Evolutionary conservation across 92 coral and sea anemone species (phyloP), one percentile per base, ranked within the genome.

Genomic region (Bergia sp.): DNA sequence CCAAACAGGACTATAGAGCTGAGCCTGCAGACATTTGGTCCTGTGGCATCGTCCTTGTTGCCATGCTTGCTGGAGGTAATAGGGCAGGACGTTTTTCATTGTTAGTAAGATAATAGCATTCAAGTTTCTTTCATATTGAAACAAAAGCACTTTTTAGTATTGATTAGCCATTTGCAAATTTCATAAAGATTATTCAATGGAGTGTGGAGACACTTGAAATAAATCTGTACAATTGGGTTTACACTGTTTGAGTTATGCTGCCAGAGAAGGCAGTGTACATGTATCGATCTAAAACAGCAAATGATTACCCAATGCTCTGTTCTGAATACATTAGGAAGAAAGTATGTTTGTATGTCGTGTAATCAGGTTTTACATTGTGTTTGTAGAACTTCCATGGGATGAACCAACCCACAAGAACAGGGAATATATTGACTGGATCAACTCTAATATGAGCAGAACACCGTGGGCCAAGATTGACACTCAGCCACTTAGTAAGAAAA

Each of bases 1-100:
- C 92, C 36, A 94, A 97, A 75, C 86, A 91, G 58, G 99, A 97
- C 61, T 97, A 97, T 89, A 88, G 94, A 72, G 99, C 99, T 40
- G 96, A 95, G 86, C 98, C 99, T 45, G 99, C 99, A 47, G 99
- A 97, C 84, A 89, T 97, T 80, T 97, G 99, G 99, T 97, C 99
- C 78, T 96, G 99, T 93, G 99, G 99, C 10, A 95, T 97, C 90
- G 98, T 97, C 13, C 89, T 97, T 45, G 95, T 95, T 36, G 99
- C 99, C 5, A 97, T 97, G 99, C 86, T 97, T 42, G 98, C 97
- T 21, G 99, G 99, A 90, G 99, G 99, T 97, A 90, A 38, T 86
- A 4, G 8, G 10, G 6, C 55, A 37, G 16, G 67, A 5, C 15
- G 82, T 13, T 23, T 49, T n/a, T 50, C 2, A 23, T 15, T 72